Conservation (phyloP, 2,113 vertebrate genomes). For the Helogale parvula region DNA sequence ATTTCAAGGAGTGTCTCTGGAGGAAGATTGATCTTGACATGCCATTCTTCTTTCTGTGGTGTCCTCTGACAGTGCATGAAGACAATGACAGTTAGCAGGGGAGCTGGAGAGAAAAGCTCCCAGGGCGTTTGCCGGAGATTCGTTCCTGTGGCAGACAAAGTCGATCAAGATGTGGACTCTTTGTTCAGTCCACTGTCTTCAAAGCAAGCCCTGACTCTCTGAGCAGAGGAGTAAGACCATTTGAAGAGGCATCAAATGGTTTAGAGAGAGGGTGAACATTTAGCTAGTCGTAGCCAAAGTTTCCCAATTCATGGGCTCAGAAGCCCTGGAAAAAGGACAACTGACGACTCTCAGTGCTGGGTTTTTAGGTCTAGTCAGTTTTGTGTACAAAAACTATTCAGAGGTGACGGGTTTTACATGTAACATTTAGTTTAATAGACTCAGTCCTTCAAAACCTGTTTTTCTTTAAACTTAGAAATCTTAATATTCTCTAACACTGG, state of each 20-base stretch:
- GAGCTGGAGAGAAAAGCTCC: slow-evolving; percentile 61
- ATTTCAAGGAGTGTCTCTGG: slow-evolving; percentile 62
- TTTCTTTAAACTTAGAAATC: neutral
- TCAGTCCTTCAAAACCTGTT: neutral
- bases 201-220: slow-evolving; percentile 28
- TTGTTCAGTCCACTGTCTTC: slow-evolving; percentile 40
- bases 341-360: neutral
- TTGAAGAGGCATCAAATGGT: slow-evolving; percentile 25
- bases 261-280: neutral
- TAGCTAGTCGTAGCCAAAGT: neutral
- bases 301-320: neutral
- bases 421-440: neutral
- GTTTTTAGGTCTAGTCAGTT: neutral
- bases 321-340: neutral
- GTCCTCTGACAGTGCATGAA: slow-evolving; percentile 61
- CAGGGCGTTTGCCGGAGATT: neutral
- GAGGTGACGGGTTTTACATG: neutral
- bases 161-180: slow-evolving; percentile 27
- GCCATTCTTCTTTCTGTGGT: neutral
- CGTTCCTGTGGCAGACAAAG: neutral
- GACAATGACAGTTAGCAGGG: slow-evolving; percentile 47
- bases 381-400: neutral
- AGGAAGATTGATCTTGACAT: slow-evolving; percentile 69
- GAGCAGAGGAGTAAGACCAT: neutral
- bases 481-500: neutral